Evolutionary conservation across 2,113 vertebrate species (phyloP).

Genomic region (Acinonyx jubatus): DNA sequence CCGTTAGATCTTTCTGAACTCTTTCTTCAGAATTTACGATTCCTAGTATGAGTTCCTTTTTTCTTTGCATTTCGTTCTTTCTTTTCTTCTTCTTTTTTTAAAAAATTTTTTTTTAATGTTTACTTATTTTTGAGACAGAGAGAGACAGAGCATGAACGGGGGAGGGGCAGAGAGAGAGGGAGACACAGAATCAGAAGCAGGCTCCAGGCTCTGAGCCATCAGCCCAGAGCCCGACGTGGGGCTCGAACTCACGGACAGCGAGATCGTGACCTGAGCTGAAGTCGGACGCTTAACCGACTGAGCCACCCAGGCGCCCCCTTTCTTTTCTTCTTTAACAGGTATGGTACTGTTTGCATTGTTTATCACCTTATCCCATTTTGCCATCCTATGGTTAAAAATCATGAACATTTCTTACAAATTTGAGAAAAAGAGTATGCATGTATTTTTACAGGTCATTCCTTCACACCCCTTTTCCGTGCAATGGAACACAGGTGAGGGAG

Average conservation of each 20-base stretch:
- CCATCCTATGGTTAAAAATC: conserved; percentile 53
- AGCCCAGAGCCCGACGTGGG: no score
- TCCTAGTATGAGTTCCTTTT: not conserved
- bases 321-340: not conserved
- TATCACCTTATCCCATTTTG: conserved; percentile 52
- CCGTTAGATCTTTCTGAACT: conserved; percentile 60
- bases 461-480: not conserved
- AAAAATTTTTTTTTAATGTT: no score
- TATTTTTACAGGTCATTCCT: conserved; percentile 29
- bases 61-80: not conserved
- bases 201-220: no score
- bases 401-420: conserved; percentile 7
- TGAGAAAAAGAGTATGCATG: conserved; percentile 24
- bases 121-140: no score
- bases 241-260: no score
- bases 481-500: conserved; percentile 57
- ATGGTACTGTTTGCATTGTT: not conserved
- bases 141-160: no score
- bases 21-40: conserved; percentile 63
- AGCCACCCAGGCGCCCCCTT: no score
- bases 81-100: not conserved
- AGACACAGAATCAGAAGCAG: no score
- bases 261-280: no score
- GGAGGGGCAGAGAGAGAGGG: no score
- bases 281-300: no score